phyloP scores from a whole-genome alignment of 2,888 invertebrate genomes.

The Aspidapion aeneum region DNA sequence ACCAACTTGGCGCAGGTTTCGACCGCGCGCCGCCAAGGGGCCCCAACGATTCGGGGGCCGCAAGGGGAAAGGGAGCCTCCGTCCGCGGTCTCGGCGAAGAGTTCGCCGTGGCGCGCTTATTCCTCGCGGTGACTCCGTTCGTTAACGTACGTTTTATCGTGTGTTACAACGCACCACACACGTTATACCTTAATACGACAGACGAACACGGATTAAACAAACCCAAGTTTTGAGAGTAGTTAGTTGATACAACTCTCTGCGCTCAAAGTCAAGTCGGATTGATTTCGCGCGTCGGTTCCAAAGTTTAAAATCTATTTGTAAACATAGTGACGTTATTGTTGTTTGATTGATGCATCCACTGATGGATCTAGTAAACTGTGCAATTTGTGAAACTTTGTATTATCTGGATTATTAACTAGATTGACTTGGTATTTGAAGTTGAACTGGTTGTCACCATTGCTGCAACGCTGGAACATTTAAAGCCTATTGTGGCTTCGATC shows the following conservation, averaged over 20 bases:
- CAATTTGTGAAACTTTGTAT: not conserved
- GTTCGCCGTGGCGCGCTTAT: conserved; percentile 17
- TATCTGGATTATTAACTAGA: conserved; percentile 16
- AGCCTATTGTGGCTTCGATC: conserved; percentile 51
- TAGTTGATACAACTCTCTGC: too few relatives aligned
- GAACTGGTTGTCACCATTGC: conserved; percentile 35
- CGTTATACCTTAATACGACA: too few relatives aligned
- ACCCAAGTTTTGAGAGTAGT: too few relatives aligned
- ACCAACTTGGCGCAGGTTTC: conserved; percentile 43
- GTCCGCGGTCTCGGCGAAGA: conserved; percentile 32
- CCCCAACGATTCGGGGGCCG: conserved; percentile 33
- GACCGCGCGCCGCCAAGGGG: conserved; percentile 32
- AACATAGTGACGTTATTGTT: too few relatives aligned
- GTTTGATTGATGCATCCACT: too few relatives aligned
- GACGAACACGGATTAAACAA: too few relatives aligned
- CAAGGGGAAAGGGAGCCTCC: conserved; percentile 35
- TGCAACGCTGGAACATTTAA: conserved; percentile 51
- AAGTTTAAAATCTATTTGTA: too few relatives aligned
- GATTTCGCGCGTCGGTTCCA: too few relatives aligned
- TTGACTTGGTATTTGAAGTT: too few relatives aligned
- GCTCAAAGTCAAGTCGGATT: too few relatives aligned
- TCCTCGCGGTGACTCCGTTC: conserved; percentile 22
- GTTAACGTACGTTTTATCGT: conserved; percentile 17
- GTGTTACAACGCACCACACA: too few relatives aligned
- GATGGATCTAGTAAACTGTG: too few relatives aligned